Conservation (phyloP, 2,888 invertebrate genomes). For the Orgyia antiqua region DNA sequence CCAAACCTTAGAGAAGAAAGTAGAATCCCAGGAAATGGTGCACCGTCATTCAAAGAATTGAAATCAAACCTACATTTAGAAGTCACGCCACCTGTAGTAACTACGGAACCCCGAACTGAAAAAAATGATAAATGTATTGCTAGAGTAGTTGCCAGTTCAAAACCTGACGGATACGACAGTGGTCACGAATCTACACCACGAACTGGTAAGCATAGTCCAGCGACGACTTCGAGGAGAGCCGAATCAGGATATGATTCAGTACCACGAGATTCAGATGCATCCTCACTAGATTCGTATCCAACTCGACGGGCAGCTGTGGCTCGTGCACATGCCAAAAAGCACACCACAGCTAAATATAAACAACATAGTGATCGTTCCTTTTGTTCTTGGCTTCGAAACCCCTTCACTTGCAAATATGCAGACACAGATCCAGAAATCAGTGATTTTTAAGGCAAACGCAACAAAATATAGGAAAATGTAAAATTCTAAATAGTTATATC, state of each 20-base stretch:
- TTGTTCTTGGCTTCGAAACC: constrained; percentile 86
- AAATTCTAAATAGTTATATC: constrained; percentile 48
- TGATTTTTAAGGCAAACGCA: constrained; percentile 68
- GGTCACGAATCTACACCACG: constrained; percentile 90
- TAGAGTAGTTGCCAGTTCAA: constrained; percentile 81
- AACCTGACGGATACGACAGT: constrained; percentile 88
- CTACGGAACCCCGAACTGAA: constrained; percentile 77
- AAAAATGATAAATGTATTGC: constrained; percentile 82
- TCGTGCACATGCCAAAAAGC: constrained; percentile 72
- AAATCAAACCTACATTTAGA: constrained; percentile 70
- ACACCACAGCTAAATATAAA: constrained; percentile 80
- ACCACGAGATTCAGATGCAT: constrained; percentile 91
- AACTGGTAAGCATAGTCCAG: constrained; percentile 88
- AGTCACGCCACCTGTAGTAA: constrained; percentile 76
- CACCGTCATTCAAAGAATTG: constrained; percentile 79
- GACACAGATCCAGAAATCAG: constrained; percentile 84
- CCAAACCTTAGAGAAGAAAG: constrained; percentile 89
- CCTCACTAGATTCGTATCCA: constrained; percentile 87
- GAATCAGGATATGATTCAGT: constrained; percentile 96
- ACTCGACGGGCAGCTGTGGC: constrained; percentile 70
- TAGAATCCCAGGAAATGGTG: constrained; percentile 80
- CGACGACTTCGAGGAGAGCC: constrained; percentile 87
- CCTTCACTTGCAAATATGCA: constrained; percentile 87
- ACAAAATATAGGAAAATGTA: constrained; percentile 41
- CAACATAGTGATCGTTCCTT: constrained; percentile 85